phyloP scores from a whole-genome alignment of 2,113 vertebrate genomes.

The Equus quagga region DNA sequence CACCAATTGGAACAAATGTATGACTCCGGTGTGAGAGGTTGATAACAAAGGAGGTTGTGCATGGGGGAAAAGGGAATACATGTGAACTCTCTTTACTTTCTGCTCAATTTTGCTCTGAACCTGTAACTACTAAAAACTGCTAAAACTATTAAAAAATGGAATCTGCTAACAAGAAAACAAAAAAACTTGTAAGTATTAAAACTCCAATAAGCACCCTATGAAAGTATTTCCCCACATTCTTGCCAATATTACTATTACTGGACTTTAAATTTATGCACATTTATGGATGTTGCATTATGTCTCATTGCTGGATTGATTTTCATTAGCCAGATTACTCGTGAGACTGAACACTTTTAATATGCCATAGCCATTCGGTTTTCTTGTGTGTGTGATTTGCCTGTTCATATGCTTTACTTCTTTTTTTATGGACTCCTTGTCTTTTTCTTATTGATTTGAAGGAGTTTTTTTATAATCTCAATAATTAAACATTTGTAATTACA shows the following conservation, averaged over 20 bases:
- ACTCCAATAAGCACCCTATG: neutral
- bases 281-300: neutral
- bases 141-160: neutral
- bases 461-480: too few species aligned
- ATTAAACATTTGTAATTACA: too few species aligned
- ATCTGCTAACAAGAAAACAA: neutral
- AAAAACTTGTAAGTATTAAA: neutral
- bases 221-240: neutral
- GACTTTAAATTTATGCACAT: neutral
- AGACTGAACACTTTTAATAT: neutral
- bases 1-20: neutral
- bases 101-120: neutral
- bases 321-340: neutral
- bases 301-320: neutral
- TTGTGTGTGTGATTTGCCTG: too few species aligned
- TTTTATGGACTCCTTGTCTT: too few species aligned
- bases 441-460: too few species aligned
- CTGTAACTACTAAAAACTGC: neutral
- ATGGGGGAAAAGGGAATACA: too few species aligned
- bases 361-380: neutral
- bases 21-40: neutral
- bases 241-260: neutral
- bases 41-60: neutral
- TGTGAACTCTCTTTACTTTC: neutral
- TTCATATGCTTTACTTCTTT: too few species aligned